Percentiles rank a stretch among this genome's conserved stretches.
These are phyloP conservation scores for Drosophila subquinaria DNA, from an alignment of 2,888 invertebrate genomes.

Conservation along the genomic window DNA sequence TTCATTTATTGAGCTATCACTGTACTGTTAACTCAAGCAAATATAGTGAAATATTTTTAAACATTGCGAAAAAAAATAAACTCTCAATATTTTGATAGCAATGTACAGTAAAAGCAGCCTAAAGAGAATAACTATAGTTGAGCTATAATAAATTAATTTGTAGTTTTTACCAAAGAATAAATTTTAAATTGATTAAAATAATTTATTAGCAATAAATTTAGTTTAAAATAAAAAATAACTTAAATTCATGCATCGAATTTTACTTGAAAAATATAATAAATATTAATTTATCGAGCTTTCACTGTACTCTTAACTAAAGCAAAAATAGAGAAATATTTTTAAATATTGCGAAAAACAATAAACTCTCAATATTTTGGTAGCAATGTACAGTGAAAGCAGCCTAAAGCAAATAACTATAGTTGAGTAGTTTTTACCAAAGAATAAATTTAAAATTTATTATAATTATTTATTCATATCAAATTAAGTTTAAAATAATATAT, in stretches of 20 bases:
- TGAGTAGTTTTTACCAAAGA: neutral
- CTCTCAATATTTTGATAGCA: too few species aligned
- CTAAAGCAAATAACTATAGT: neutral
- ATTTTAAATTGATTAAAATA: too few species aligned
- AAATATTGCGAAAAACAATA: slow-evolving; percentile 9
- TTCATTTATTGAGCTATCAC: too few species aligned
- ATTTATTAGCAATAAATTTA: neutral
- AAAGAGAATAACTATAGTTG: neutral
- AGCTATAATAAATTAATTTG: neutral
- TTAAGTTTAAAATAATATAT: neutral
- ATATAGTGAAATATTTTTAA: neutral
- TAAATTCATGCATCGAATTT: neutral
- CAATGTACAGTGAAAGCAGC: slow-evolving; percentile 5
- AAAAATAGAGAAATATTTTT: neutral
- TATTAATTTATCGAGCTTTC: neutral
- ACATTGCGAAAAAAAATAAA: too few species aligned
- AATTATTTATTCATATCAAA: too few species aligned
- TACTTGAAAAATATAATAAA: neutral
- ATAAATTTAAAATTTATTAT: too few species aligned
- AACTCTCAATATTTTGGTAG: too few species aligned
- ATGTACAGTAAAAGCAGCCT: slow-evolving; percentile 8
- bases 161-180: neutral
- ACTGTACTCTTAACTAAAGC: too few species aligned
- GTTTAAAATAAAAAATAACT: neutral
- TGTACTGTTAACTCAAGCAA: slow-evolving; percentile 4